These are phyloP conservation scores for Neoarius graeffei DNA, from an alignment of 2,113 vertebrate species.

Conservation along the genomic window DNA sequence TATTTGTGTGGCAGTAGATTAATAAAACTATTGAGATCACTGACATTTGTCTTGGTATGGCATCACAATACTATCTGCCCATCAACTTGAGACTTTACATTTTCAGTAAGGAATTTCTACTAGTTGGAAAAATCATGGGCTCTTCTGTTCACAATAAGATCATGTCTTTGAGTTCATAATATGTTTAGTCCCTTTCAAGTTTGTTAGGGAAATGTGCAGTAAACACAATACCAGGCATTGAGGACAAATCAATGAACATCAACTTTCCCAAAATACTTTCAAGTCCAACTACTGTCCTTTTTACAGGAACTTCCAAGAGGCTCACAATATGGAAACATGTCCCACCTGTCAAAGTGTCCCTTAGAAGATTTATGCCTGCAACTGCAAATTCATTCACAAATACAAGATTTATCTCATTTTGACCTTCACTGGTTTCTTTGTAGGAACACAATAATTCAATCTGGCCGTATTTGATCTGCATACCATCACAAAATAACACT, in stretches of 20 bases:
- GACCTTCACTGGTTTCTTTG: neutral
- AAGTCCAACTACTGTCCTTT: neutral
- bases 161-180: too few species aligned
- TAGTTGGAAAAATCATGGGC: too few species aligned
- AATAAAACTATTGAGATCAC: too few species aligned
- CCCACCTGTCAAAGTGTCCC: neutral
- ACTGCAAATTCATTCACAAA: constrained; percentile 17
- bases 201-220: neutral
- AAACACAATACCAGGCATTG: neutral
- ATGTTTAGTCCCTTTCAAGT: neutral
- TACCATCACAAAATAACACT: constrained; percentile 6
- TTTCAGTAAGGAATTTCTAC: too few species aligned
- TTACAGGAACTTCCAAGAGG: neutral
- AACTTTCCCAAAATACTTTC: neutral
- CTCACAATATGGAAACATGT: constrained; percentile 18
- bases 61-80: too few species aligned
- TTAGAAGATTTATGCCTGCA: neutral
- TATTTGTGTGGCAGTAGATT: too few species aligned
- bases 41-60: too few species aligned
- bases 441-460: constrained; percentile 5
- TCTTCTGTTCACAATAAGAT: too few species aligned
- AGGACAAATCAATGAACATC: neutral
- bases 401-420: neutral
- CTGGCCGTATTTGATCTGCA: neutral
- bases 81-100: too few species aligned